Percentiles rank a stretch among this genome's conserved stretches.
Conservation (phyloP, 2,113 vertebrate genomes). For the Ibidorhyncha struthersii region DNA sequence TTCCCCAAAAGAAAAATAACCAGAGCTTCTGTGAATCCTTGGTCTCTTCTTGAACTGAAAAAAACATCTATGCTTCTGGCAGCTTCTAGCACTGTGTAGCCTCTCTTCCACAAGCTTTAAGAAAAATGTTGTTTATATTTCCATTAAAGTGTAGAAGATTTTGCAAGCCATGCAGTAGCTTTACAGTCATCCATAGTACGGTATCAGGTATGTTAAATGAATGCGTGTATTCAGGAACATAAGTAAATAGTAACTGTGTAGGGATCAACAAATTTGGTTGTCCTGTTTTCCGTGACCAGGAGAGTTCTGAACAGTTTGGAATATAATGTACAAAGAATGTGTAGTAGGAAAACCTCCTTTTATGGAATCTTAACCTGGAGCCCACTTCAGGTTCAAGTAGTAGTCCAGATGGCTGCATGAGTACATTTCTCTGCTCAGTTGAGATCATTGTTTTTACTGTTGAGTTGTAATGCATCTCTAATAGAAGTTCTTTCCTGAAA, state of each 20-base stretch:
- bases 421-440: background rate
- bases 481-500: slow-evolving; percentile 43
- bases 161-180: slow-evolving; percentile 32
- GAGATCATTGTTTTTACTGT: background rate
- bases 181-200: slow-evolving; percentile 29
- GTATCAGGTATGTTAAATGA: background rate
- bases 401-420: background rate
- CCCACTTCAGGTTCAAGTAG: background rate
- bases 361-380: background rate
- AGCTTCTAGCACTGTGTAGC: background rate
- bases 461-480: background rate
- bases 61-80: background rate
- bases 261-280: background rate
- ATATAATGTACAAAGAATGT: background rate
- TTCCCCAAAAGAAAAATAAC: background rate
- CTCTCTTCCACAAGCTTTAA: background rate
- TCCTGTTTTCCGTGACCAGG: slow-evolving; percentile 20
- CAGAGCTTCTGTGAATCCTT: slow-evolving; percentile 17
- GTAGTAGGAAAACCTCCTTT: background rate
- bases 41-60: slow-evolving; percentile 17
- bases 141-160: slow-evolving; percentile 48
- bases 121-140: background rate
- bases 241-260: background rate
- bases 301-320: slow-evolving; percentile 13
- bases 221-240: background rate